A percentile compares a stretch with the other conserved stretches of the same genome.
These are phyloP conservation scores for Erinaceus europaeus DNA, from an alignment of 2,113 vertebrate species.

Conservation along the genomic window DNA sequence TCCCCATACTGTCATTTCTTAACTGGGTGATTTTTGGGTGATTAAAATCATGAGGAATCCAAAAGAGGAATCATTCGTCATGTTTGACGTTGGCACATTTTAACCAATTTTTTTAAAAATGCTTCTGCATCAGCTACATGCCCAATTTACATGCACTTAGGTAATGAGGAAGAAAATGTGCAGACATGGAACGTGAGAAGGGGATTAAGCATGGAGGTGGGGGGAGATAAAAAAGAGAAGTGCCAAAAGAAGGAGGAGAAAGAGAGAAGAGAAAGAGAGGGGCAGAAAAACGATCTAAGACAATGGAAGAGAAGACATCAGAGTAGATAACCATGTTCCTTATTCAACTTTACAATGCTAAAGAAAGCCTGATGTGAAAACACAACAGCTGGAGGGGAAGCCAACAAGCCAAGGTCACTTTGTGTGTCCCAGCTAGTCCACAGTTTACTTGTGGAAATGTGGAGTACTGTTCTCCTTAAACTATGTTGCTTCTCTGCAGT, in stretches of 20 bases:
- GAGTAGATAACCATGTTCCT: background rate
- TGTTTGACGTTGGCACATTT: constrained; percentile 72
- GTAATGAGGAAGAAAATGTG: constrained; percentile 68
- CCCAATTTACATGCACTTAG: constrained; percentile 74
- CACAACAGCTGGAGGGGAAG: background rate
- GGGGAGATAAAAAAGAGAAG: background rate
- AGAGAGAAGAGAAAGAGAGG: background rate
- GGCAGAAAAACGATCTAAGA: background rate
- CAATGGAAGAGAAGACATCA: background rate
- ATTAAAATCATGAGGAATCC: constrained; percentile 74
- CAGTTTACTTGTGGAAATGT: background rate
- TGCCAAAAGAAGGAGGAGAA: background rate
- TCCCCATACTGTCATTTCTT: constrained; percentile 47
- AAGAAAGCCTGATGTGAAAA: background rate
- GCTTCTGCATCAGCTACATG: constrained; percentile 70
- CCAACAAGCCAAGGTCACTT: background rate
- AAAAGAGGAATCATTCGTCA: constrained; percentile 74
- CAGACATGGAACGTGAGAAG: constrained; percentile 49
- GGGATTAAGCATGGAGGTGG: constrained; percentile 15
- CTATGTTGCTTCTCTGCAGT: background rate
- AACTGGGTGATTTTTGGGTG: constrained; percentile 58
- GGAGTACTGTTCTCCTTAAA: background rate
- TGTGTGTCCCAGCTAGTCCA: rapidly evolving
- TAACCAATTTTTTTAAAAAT: constrained; percentile 75
- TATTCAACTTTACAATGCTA: background rate